Conservation (phyloP, 2,113 vertebrate species). For the Limanda limanda region DNA sequence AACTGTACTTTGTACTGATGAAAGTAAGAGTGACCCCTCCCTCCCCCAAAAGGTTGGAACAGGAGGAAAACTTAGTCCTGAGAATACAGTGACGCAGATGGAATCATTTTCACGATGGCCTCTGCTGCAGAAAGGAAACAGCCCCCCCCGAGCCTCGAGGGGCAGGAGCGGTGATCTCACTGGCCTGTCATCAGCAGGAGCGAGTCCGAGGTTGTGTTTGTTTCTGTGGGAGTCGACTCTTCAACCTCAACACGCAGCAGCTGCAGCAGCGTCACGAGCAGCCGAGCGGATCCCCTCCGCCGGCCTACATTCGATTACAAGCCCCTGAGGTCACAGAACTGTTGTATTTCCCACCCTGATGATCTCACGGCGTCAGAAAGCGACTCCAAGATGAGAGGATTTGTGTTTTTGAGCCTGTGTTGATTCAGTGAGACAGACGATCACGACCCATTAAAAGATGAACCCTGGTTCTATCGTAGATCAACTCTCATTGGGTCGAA, state of each 20-base stretch:
- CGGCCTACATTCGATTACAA: constrained; percentile 33
- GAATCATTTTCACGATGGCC: constrained; percentile 8
- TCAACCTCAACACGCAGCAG: constrained; percentile 29
- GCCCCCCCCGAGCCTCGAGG: background rate
- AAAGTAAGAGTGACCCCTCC: background rate
- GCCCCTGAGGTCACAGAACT: constrained; percentile 14
- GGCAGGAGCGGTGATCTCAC: constrained; percentile 35
- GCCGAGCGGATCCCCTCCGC: background rate
- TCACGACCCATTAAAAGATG: constrained; percentile 39
- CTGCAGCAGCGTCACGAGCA: background rate
- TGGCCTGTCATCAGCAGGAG: constrained; percentile 16
- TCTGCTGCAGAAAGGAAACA: constrained; percentile 25
- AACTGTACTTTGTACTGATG: no score
- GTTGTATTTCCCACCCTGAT: constrained; percentile 25
- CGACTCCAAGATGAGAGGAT: no score
- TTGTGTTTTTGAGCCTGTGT: no score
- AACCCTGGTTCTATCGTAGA: constrained; percentile 11
- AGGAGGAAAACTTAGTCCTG: no score
- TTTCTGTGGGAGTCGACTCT: constrained; percentile 16
- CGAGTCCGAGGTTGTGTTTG: constrained; percentile 33
- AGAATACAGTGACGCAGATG: constrained; percentile 6
- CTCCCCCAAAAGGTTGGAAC: no score
- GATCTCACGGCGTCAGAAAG: constrained; percentile 29
- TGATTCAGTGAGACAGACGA: background rate
- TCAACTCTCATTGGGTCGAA: constrained; percentile 28